Evolutionary conservation across 1,140 invertebrate species (phyloP), one percentile per base, ranked within the genome.

Genomic region (Zophobas morio): DNA sequence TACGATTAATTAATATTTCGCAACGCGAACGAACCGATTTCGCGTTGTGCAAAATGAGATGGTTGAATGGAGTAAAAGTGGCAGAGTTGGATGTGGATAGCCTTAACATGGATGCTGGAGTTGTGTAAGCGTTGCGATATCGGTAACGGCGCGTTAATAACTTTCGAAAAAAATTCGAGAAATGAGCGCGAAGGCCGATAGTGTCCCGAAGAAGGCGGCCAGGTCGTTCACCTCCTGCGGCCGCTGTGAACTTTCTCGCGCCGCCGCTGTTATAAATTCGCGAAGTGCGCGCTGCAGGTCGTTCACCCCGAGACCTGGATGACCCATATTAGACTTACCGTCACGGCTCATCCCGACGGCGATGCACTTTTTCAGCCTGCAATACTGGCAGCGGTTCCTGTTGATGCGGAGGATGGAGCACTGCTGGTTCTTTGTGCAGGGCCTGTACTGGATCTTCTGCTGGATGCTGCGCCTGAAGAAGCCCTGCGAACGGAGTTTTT

Each of bases 291-390:
- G 49, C 42, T 72, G 70, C 72, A 76, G 84, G 83, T 86, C 85
- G 77, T 81, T 81, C 80, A 86, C 81, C 84, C 56, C 78, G 77
- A 77, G 80, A 81, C 78, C 82, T 81, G 79, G 80, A 79, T 75
- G 82, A 82, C 82, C 82, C 34, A 63, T 63, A 63, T 66, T 39
- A 37, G 39, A 57, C 91, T 92, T 84, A 99, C 97, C 97, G 91
- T 99, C 97, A 89, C 96, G 91, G 87, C 96, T 98, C 98, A 99
- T 99, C 87, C 98, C 98, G 79, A 98, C 97, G 71, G 96, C 94
- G 86, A 99, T 97, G 90, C 98, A 99, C 91, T 99, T 99, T 89
- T 98, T 98, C 82, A 99, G 92, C 79, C 98, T 91, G 89, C 97
- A 98, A 87, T 97, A 98, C 87, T 99, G 97, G 88, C 98, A 99